These are phyloP conservation scores for Musca domestica DNA, from an alignment of 1,140 invertebrate genomes.

Conservation along the genomic window DNA sequence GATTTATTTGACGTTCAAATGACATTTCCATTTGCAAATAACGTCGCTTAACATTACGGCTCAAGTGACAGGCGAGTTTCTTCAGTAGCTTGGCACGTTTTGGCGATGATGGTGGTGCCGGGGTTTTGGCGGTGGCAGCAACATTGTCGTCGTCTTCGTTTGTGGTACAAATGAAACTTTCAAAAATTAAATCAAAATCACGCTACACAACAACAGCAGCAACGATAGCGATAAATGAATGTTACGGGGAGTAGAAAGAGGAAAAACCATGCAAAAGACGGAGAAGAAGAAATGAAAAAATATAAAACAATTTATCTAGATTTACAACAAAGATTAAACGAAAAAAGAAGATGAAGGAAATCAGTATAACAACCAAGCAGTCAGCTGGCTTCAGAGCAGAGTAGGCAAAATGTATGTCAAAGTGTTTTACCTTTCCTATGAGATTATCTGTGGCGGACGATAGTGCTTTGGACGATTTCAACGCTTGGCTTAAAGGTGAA, in stretches of 20 bases:
- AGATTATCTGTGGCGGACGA: not conserved
- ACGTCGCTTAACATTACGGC: not conserved
- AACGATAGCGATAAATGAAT: not conserved
- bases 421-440: slow-evolving; percentile 16
- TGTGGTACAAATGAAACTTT: slow-evolving; percentile 11
- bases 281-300: not conserved
- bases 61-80: not conserved
- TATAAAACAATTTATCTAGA: too few relatives aligned
- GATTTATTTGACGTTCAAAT: slow-evolving; percentile 15
- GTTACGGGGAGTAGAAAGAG: too few relatives aligned
- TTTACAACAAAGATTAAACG: too few relatives aligned
- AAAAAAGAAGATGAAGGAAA: not conserved
- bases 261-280: not conserved
- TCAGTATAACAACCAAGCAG: not conserved
- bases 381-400: too few relatives aligned
- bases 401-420: slow-evolving; percentile 15
- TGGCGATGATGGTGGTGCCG: too few relatives aligned
- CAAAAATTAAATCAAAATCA: slow-evolving; percentile 17
- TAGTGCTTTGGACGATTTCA: not conserved
- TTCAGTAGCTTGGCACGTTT: too few relatives aligned
- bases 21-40: slow-evolving; percentile 16
- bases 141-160: too few relatives aligned
- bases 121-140: too few relatives aligned
- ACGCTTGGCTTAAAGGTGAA: slow-evolving; percentile 19
- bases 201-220: not conserved